Evolutionary conservation across 2,113 vertebrate species (phyloP), one percentile per base, ranked within the genome.

Genomic region (Pseudorhombus dupliciocellatus): DNA sequence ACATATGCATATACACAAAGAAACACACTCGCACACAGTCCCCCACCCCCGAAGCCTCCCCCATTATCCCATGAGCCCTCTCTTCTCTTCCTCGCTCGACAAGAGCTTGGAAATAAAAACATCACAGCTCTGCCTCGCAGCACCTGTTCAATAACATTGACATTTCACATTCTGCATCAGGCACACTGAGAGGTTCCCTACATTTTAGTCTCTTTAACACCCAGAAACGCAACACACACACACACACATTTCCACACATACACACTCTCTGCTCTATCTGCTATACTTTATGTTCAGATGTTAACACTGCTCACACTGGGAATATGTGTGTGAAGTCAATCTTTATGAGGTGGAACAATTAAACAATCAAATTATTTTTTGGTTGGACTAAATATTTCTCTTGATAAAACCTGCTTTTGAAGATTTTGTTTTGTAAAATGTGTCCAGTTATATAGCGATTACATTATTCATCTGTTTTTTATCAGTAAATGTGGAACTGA

Each of bases 71-170:
- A 89, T 84, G 88, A 88, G 90, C 81, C 85, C 81, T 89, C 87
- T 88, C 88, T 85, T 87, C 84, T 88, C 84, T 77, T 81, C 77
- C 75, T 86, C 84, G 75, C 89, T 77, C 80, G 82, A 87, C 76
- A 89, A 89, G 83, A 82, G 82, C 85, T 87, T 87, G 88, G 89
- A 91, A 93, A 93, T 93, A 92, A 92, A 93, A 92, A 92, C 91
- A 93, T 93, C 90, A 93, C 86, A 87, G 85, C 80, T 77, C 83
- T 85, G 91, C 89, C 88, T 91, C 80, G 83, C 91, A 91, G 92
- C 89, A 90, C 92, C 92, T 90, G 91, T 93, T 93, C 91, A 93
- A 93, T 93, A 93, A 92, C 91, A 91, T 81, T 92, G 92, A 93
- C 92, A 93, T 93, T 92, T 93, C 89, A 89, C 90, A 92, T 92